Evolutionary conservation across 2,113 vertebrate genomes (phyloP), one percentile per base, ranked within the genome.

Genomic region (Salminus brasiliensis): DNA sequence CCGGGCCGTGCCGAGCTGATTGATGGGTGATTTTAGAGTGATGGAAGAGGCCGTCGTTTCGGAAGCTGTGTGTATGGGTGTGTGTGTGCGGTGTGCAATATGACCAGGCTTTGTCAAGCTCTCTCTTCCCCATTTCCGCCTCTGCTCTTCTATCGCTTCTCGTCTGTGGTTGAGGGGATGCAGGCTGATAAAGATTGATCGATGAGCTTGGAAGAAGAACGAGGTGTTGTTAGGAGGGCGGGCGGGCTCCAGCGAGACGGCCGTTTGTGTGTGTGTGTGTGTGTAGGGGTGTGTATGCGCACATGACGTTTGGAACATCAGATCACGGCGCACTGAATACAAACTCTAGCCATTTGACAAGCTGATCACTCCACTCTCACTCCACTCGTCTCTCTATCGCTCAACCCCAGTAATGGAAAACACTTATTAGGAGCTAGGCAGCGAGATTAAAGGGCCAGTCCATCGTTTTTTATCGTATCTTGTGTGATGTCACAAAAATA

Each of bases 121-220:
- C 49, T 47, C 66, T 36, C 59, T 23, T 72, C 68, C 43, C 68
- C 43, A 83, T 76, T 83, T 80, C 68, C 60, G 55, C 8, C 41
- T 60, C 11, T 71, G 52, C 41, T 69, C 43, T 75, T 75, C 47
- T 80, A 72, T 72, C 23, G 41, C 18, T 75, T 84, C 81, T 76
- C 69, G 43, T 80, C 68, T 55, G 34, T 49, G 0, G 15, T 45
- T 70, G 34, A 13, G 21, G n/a, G 39, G 66, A 66, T 76, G 32
- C 16, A 65, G 82, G 53, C 59, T 83, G 83, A 85, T 81, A 81
- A 74, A 84, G 79, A 88, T 74, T 79, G 85, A 89, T 81, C 39
- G 80, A 83, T 68, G 81, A 81, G 59, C 69, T 21, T 9, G 23
- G 25, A 49, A 30, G 13, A 74, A 11, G 60, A 62, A 59, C 60